Percentiles rank a stretch among this genome's conserved stretches.
Evolutionary conservation across 2,113 vertebrate genomes (phyloP).

Genomic region (Henicopernis longicauda): DNA sequence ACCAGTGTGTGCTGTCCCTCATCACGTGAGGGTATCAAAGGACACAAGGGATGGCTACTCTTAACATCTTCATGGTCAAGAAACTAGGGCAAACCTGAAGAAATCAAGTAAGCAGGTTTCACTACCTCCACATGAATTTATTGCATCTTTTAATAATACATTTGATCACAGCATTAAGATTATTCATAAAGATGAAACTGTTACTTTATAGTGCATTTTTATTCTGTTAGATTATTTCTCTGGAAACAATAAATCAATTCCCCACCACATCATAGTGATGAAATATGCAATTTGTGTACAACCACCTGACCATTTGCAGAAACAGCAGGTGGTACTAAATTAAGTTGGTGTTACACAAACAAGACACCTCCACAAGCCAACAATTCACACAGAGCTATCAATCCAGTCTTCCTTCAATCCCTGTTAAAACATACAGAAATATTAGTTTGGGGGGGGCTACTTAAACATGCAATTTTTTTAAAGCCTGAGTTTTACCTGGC

Average conservation of each 20-base stretch:
- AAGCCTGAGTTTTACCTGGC: background rate
- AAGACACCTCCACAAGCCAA: background rate
- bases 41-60: background rate
- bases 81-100: background rate
- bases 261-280: background rate
- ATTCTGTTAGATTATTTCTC: background rate
- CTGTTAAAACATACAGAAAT: background rate
- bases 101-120: background rate
- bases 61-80: background rate
- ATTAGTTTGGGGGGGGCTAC: background rate
- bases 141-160: background rate
- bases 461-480: background rate
- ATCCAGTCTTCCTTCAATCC: background rate
- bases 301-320: background rate
- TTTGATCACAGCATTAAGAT: background rate
- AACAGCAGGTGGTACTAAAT: constrained; percentile 20
- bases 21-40: fast-evolving
- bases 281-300: background rate
- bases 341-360: background rate
- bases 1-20: background rate
- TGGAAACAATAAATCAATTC: constrained; percentile 4
- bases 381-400: background rate
- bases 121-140: background rate
- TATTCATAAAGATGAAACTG: background rate
- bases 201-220: background rate